Percentiles rank a stretch among this genome's conserved stretches.
Conservation (phyloP, 2,888 invertebrate species). For the Tipula helvola region DNA sequence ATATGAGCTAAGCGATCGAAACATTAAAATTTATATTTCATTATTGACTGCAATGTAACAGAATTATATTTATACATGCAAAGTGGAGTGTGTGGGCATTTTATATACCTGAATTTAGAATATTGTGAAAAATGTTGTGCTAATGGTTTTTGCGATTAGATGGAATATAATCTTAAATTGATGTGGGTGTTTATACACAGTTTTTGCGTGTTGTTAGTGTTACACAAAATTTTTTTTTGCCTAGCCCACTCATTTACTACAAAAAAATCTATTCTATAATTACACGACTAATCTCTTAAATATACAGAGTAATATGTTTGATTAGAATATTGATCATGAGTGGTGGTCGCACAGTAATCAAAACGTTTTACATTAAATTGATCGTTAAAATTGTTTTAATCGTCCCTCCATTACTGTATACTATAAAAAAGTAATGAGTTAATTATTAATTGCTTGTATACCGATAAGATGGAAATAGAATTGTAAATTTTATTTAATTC, state of each 20-base stretch:
- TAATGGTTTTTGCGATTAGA: neutral
- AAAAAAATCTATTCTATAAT: too few species aligned
- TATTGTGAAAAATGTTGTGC: neutral
- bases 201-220: neutral
- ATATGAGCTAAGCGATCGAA: neutral
- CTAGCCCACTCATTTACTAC: too few species aligned
- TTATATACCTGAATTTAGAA: neutral
- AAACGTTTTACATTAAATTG: too few species aligned
- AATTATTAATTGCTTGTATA: neutral
- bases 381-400: too few species aligned
- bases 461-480: neutral
- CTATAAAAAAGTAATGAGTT: neutral
- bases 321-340: too few species aligned
- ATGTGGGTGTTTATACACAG: neutral
- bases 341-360: too few species aligned
- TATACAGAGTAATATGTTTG: too few species aligned
- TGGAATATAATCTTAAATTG: neutral
- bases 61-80: neutral
- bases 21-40: neutral
- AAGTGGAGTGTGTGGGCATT: neutral
- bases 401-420: too few species aligned
- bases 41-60: neutral
- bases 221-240: too few species aligned
- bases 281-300: too few species aligned
- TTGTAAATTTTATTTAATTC: neutral